phyloP scores from a whole-genome alignment of 2,888 invertebrate species.

The Phortica okadai region DNA sequence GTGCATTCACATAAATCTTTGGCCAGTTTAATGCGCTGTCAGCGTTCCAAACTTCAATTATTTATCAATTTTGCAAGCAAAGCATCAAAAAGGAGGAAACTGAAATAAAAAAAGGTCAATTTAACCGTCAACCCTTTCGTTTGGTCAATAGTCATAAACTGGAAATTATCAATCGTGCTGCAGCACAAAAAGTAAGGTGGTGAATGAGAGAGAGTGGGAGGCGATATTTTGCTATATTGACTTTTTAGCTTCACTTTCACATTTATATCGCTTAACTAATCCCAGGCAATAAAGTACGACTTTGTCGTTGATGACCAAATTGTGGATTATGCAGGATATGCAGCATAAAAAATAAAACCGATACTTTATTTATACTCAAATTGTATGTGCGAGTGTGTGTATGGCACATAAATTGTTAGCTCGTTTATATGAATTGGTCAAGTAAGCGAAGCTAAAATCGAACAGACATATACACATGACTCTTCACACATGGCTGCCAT shows the following conservation, averaged over 20 bases:
- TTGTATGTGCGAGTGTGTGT: constrained; percentile 40
- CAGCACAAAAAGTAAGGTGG: constrained; percentile 35
- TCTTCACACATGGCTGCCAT: neutral
- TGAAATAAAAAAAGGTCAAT: neutral
- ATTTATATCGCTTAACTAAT: constrained; percentile 50
- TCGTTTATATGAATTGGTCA: constrained; percentile 25
- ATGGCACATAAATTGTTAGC: constrained; percentile 28
- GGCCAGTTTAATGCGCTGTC: neutral
- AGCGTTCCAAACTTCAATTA: constrained; percentile 10
- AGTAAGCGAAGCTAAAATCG: neutral
- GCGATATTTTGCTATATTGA: constrained; percentile 47
- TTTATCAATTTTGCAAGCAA: constrained; percentile 39
- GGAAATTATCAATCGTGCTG: constrained; percentile 55
- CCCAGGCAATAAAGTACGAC: constrained; percentile 65
- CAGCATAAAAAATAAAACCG: constrained; percentile 16
- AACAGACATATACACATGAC: neutral
- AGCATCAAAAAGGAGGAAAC: constrained; percentile 33
- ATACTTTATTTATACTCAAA: constrained; percentile 51
- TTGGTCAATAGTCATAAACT: constrained; percentile 3
- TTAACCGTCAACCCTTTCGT: constrained; percentile 18
- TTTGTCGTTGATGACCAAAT: constrained; percentile 47
- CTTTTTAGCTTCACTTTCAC: constrained; percentile 36
- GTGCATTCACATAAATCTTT: constrained; percentile 45
- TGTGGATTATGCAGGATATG: constrained; percentile 32
- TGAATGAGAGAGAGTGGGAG: neutral